Base-by-base conservation (phyloP, 2,888 invertebrate genomes). In the Invenusta paracnida region DNA sequence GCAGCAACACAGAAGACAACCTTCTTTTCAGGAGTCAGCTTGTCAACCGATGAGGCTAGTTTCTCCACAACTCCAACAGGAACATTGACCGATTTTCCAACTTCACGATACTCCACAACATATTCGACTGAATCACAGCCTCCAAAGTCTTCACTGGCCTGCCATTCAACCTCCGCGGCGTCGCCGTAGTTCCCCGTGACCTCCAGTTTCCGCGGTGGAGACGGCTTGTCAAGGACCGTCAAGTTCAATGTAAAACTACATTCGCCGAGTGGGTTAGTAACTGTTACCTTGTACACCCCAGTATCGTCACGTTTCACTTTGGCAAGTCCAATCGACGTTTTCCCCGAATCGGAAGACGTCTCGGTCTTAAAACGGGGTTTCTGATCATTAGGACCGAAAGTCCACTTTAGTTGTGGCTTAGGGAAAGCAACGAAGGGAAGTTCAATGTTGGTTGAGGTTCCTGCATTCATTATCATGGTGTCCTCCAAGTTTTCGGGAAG, bases 131-230 rank as follows among this genome's bases (percentile, higher is more conserved):
- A 2, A 1, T 85, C 83, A 11, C 29, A 31, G 29, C 84, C 31
- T 11, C 85, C 85, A 11, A 73, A 27, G 11, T 85, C 84, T n/a
- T 85, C 79, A 2, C 86, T 67, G 28, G n/a, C 66, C 17, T 84
- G 48, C 86, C 86, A 86, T 5, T 30, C 30, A 28, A 86, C 17
- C 23, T 17, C 29, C 5, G 67, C 73, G 0, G n/a, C 29, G 79
- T 86, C 86, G 5, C 86, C 86, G 28, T n/a, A 0, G 48, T 86
- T 86, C 28, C 90, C 89, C 29, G 88, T 88, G 1, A 90, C 90
- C 27, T 87, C 88, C 5, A 91, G 88, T 85, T 91, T 89, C 84
- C 88, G 87, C 28, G 91, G 90, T 67, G 89, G 89, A 23, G 89
- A 88, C 66, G 91, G 91, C 87, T 91, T 91, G 89, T 91, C 85